Percentiles rank a stretch among this genome's conserved stretches.
Conservation (phyloP, 2,797 vertebrate genomes). For the Mormyrops boulengeri region DNA sequence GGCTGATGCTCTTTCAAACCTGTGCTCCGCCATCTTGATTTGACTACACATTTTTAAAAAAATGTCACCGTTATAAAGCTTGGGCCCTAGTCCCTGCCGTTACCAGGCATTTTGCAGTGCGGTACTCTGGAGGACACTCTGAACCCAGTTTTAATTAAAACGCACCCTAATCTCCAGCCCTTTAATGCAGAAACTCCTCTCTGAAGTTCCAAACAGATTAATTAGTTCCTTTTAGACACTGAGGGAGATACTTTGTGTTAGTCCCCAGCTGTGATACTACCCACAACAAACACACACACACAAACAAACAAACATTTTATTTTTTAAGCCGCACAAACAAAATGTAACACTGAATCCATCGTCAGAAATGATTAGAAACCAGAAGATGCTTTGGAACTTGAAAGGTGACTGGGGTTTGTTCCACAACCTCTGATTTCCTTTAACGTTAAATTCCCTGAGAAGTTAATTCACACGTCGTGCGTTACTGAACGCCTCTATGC, state of each 20-base stretch:
- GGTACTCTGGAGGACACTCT: conserved; percentile 19
- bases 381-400: background rate
- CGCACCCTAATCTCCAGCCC: conserved; percentile 33
- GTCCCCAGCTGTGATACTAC: conserved; percentile 17
- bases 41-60: background rate
- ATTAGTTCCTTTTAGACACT: conserved; percentile 32
- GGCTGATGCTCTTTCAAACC: background rate
- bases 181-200: conserved; percentile 32
- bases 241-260: conserved; percentile 18
- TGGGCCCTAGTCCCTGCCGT: conserved; percentile 21
- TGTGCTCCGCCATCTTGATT: background rate
- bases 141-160: conserved; percentile 44
- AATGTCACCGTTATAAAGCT: conserved; percentile 4
- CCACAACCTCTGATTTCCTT: background rate
- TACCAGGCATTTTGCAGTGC: conserved; percentile 24
- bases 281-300: conserved; percentile 4
- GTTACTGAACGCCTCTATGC: background rate
- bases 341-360: background rate
- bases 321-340: background rate
- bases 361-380: background rate
- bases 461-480: background rate
- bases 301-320: background rate
- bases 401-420: background rate
- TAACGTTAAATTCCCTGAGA: background rate
- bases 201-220: conserved; percentile 36